Evolutionary conservation across 2,113 vertebrate genomes (phyloP).

Genomic region (Nycticorax nycticorax): DNA sequence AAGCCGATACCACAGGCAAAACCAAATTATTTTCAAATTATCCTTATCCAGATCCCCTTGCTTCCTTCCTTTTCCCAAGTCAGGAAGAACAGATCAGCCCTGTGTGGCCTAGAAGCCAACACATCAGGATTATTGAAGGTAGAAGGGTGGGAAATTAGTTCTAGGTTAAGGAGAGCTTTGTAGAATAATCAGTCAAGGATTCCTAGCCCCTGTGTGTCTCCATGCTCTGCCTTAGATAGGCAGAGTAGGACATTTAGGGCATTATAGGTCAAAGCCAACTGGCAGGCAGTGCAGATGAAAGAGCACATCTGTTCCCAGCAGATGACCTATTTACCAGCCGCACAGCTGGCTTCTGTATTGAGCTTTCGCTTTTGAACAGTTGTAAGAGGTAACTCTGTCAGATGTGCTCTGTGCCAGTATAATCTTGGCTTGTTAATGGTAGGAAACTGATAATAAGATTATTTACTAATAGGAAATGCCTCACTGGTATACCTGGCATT

Average conservation of each 20-base stretch:
- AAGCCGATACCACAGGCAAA: neutral
- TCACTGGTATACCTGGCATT: neutral
- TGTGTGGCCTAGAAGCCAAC: neutral
- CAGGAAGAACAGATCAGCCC: neutral
- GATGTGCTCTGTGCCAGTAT: neutral
- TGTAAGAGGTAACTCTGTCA: neutral
- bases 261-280: neutral
- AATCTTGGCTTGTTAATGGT: neutral
- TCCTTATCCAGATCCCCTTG: neutral
- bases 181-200: neutral
- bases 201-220: neutral
- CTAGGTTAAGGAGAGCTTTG: neutral
- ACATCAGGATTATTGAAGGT: neutral
- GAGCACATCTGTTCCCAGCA: neutral
- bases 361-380: neutral
- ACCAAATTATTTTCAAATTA: neutral
- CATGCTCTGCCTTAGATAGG: neutral
- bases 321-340: slow-evolving; percentile 28
- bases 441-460: neutral
- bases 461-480: neutral
- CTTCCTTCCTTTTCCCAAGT: neutral
- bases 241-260: neutral
- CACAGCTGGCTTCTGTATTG: neutral
- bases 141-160: neutral
- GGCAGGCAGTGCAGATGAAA: neutral